Conservation (phyloP, 2,113 vertebrate genomes). For the Phocoena phocoena region DNA sequence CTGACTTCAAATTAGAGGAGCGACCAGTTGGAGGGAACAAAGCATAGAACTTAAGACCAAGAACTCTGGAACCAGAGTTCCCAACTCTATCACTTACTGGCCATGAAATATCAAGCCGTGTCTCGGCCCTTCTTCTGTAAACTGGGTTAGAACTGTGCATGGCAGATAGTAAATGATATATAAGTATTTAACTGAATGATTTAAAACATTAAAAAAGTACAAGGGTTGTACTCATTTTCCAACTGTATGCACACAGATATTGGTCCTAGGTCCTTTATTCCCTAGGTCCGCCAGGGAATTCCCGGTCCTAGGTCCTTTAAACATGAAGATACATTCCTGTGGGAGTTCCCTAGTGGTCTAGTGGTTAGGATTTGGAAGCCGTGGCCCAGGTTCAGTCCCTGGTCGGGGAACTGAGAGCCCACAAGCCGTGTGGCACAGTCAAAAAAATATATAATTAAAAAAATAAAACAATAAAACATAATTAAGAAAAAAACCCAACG, state of each 20-base stretch:
- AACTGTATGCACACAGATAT: not conserved
- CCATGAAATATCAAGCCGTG: not conserved
- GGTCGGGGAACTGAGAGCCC: not conserved
- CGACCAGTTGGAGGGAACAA: not conserved
- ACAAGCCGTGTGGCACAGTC: not conserved
- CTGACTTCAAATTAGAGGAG: conserved; percentile 1
- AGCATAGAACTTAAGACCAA: not conserved
- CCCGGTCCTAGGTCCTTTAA: not conserved
- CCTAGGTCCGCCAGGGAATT: not conserved
- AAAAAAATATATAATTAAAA: not conserved
- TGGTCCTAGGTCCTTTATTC: not conserved
- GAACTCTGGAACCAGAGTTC: not conserved
- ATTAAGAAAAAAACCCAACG: not conserved
- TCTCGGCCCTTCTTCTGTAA: not conserved
- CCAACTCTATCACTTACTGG: not conserved
- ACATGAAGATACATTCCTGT: not conserved
- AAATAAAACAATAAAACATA: not conserved
- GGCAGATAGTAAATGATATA: not conserved
- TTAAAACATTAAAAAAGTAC: not conserved
- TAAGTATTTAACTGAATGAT: not conserved
- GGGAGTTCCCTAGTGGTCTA: not conserved
- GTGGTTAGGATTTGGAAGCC: not conserved
- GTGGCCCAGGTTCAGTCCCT: not conserved
- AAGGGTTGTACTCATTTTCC: not conserved
- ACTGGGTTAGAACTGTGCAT: not conserved